These are phyloP conservation scores for Atrichornis clamosus DNA, from an alignment of 2,113 vertebrate species.

Conservation along the genomic window DNA sequence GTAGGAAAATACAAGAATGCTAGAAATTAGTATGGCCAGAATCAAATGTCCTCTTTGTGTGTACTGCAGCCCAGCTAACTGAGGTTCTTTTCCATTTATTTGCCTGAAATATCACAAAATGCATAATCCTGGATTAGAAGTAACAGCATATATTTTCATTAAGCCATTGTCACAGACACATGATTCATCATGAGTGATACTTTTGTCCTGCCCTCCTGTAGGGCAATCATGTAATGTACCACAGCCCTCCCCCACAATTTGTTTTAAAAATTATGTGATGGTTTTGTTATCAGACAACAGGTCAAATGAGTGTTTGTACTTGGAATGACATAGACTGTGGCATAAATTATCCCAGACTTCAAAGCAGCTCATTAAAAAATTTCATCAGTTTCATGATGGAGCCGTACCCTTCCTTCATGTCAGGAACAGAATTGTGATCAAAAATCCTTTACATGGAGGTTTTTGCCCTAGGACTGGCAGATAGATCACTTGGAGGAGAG, in stretches of 20 bases:
- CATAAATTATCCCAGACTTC: conserved; percentile 1
- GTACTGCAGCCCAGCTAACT: neutral
- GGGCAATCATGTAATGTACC: neutral
- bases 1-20: neutral
- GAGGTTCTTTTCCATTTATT: neutral
- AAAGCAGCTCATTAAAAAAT: neutral
- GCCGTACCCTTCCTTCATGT: neutral
- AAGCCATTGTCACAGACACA: neutral
- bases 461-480: neutral
- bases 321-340: neutral
- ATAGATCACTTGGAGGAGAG: neutral
- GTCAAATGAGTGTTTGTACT: neutral
- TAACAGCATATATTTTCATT: neutral
- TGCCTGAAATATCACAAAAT: neutral
- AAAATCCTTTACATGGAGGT: neutral
- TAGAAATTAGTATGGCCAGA: neutral
- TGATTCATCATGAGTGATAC: neutral
- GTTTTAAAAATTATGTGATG: neutral
- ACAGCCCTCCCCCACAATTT: neutral
- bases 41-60: neutral
- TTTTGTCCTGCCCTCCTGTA: neutral
- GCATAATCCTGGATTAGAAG: neutral
- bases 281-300: conserved; percentile 10
- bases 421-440: neutral
- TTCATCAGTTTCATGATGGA: neutral